Conservation (phyloP, 2,797 vertebrate genomes). For the Halcyon chelicuti region DNA sequence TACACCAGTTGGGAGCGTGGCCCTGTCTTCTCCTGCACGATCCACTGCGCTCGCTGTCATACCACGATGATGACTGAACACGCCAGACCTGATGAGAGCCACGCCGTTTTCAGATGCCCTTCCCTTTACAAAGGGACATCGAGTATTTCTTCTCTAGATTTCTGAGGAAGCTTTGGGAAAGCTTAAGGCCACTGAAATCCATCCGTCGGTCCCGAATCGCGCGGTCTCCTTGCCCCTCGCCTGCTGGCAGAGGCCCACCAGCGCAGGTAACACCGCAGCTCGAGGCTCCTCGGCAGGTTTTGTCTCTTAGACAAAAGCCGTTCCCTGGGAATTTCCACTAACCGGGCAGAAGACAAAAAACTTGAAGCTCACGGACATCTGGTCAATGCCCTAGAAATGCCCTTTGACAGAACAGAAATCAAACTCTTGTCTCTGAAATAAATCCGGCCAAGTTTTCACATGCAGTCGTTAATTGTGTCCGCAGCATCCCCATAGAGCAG, state of each 20-base stretch:
- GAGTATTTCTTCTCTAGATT: background rate
- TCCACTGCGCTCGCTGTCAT: accelerated
- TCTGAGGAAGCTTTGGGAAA: background rate
- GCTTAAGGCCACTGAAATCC: background rate
- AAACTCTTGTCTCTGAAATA: background rate
- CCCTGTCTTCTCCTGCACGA: background rate
- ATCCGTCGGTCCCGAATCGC: accelerated
- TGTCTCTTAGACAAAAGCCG: background rate
- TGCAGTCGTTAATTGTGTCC: accelerated
- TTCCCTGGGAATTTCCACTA: background rate
- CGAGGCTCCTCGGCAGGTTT: background rate
- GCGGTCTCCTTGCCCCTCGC: background rate
- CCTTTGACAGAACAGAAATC: background rate
- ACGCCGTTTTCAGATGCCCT: background rate
- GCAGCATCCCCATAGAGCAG: background rate
- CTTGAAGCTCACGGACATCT: background rate
- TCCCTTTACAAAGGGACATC: background rate
- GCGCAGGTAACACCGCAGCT: accelerated
- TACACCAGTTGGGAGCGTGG: background rate
- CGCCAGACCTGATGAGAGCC: accelerated
- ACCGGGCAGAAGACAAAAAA: background rate
- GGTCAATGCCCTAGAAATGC: background rate
- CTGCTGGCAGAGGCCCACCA: background rate
- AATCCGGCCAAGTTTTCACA: background rate
- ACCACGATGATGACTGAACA: accelerated